Percentiles rank a stretch among this genome's conserved stretches.
Conservation (phyloP, 1,140 invertebrate genomes). For the Megalopta genalis region DNA sequence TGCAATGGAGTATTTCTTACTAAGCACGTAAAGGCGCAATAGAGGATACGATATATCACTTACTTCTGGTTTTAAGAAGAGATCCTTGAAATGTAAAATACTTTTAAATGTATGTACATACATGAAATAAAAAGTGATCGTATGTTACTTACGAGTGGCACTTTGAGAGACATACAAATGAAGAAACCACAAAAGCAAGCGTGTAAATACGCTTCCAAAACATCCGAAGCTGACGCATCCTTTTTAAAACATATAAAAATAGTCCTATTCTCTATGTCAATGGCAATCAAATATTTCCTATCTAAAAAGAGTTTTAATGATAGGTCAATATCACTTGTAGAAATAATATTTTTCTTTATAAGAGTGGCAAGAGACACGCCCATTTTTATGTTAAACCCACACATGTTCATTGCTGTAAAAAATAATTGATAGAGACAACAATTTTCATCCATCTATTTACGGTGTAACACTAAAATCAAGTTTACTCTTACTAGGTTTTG, state of each 20-base stretch:
- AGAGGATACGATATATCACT: constrained; percentile 54
- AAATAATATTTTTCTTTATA: constrained; percentile 71
- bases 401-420: constrained; percentile 78
- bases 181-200: constrained; percentile 77
- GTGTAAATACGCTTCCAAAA: constrained; percentile 81
- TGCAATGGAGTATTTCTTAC: constrained; percentile 61
- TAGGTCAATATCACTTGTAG: constrained; percentile 66
- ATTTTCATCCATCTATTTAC: constrained; percentile 49
- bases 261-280: constrained; percentile 72
- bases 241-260: constrained; percentile 79
- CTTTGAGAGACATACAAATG: constrained; percentile 50
- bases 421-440: constrained; percentile 67
- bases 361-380: constrained; percentile 81
- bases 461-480: constrained; percentile 55
- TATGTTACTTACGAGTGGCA: constrained; percentile 51
- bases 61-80: constrained; percentile 40
- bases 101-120: background rate
- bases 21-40: constrained; percentile 54
- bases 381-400: constrained; percentile 80
- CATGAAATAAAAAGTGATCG: background rate
- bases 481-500: constrained; percentile 72
- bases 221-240: constrained; percentile 71
- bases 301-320: constrained; percentile 73
- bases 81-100: constrained; percentile 37
- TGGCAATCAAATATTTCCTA: constrained; percentile 79